phyloP scores from a whole-genome alignment of 2,888 invertebrate species.

The Melipona bicolor region DNA sequence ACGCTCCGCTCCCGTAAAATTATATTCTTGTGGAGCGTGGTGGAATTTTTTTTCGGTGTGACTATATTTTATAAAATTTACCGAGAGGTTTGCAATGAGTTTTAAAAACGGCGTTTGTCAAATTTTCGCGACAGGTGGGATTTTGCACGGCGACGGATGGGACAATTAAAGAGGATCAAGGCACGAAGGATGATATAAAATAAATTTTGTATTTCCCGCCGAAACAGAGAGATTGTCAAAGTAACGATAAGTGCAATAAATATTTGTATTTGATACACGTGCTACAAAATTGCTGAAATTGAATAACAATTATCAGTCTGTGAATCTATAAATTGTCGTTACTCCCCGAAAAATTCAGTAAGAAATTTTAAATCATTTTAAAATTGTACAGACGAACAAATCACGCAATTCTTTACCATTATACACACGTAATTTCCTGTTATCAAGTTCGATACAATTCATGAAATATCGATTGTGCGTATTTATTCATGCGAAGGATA shows the following conservation, averaged over 20 bases:
- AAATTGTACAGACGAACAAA: background rate
- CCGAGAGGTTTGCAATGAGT: too few relatives aligned
- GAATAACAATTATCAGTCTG: too few relatives aligned
- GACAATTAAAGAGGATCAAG: too few relatives aligned
- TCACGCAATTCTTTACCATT: background rate
- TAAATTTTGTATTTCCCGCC: background rate
- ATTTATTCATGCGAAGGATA: background rate
- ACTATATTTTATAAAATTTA: too few relatives aligned
- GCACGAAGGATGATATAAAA: too few relatives aligned
- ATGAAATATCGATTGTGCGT: background rate
- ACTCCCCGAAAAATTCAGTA: too few relatives aligned
- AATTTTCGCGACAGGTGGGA: background rate
- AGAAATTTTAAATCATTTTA: background rate
- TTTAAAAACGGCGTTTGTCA: background rate
- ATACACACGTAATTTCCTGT: background rate
- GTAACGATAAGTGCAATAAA: background rate
- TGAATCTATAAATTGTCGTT: too few relatives aligned
- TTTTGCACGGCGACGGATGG: too few relatives aligned
- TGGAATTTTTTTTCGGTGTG: background rate
- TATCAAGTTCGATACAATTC: background rate
- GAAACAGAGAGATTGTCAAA: background rate
- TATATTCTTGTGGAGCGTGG: background rate
- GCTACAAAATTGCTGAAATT: background rate
- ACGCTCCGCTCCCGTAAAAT: conserved; percentile 14
- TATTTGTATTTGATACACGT: background rate